Evolutionary conservation across 1,140 invertebrate species (phyloP).

Genomic region (Colletes gigas): DNA sequence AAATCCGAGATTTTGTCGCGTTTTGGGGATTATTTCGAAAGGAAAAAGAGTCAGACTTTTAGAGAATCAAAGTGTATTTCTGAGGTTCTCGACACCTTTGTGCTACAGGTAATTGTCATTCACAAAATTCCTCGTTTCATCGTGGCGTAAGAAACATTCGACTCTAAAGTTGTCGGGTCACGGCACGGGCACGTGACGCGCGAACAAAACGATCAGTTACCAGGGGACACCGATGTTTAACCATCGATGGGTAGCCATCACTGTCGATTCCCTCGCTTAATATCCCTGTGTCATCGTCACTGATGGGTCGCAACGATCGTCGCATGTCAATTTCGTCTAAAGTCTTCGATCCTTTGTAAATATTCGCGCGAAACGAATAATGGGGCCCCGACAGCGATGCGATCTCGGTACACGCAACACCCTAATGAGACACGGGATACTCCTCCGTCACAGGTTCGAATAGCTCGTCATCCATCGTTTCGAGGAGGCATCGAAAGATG

Average conservation of each 20-base stretch:
- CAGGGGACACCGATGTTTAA: constrained; percentile 47
- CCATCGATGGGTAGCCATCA: constrained; percentile 52
- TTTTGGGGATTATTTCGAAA: too few relatives aligned
- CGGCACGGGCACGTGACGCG: background rate
- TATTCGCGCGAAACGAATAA: background rate
- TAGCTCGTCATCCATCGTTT: too few relatives aligned
- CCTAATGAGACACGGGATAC: constrained; percentile 3
- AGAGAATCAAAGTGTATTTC: too few relatives aligned
- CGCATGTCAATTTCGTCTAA: constrained; percentile 43
- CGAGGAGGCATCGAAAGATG: too few relatives aligned
- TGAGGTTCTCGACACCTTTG: too few relatives aligned
- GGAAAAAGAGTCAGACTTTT: too few relatives aligned
- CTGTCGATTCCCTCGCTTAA: constrained; percentile 39
- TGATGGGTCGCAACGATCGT: constrained; percentile 52
- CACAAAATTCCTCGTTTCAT: constrained; percentile 12
- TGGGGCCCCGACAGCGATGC: background rate
- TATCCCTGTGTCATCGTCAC: constrained; percentile 61
- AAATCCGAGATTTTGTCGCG: too few relatives aligned
- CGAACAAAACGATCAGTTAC: background rate
- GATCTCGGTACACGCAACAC: background rate
- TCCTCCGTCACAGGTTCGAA: background rate
- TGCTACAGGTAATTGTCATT: background rate
- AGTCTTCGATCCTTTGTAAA: constrained; percentile 10
- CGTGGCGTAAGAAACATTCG: background rate
- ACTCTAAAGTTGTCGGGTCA: background rate